phyloP scores from a whole-genome alignment of 2,797 vertebrate species.

The Rachycentron canadum region DNA sequence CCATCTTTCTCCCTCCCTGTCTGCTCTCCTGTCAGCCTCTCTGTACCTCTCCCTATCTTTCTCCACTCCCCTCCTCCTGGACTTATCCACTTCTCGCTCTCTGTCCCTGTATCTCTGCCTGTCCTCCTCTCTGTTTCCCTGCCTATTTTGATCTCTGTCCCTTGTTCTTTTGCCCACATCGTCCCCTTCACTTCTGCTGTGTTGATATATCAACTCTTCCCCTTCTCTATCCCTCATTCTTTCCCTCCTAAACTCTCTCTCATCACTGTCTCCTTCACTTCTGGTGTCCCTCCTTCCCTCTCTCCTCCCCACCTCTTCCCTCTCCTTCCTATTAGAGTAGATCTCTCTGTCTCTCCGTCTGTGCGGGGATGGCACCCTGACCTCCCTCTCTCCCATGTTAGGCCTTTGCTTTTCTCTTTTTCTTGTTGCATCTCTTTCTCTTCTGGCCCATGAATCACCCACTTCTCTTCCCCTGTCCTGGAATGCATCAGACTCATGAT shows the following conservation, averaged over 20 bases:
- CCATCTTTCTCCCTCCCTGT: conserved; percentile 30
- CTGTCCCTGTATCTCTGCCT: conserved; percentile 42
- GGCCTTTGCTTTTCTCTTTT: conserved; percentile 59
- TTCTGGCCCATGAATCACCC: conserved; percentile 53
- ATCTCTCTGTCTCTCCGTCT: conserved; percentile 59
- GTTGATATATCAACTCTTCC: conserved; percentile 54
- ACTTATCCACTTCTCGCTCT: conserved; percentile 50
- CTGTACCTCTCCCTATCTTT: conserved; percentile 36
- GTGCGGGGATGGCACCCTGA: conserved; percentile 44
- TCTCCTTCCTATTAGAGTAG: conserved; percentile 50
- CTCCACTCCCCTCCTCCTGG: conserved; percentile 42
- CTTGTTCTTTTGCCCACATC: conserved; percentile 25
- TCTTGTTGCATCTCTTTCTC: conserved; percentile 59
- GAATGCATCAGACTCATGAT: conserved; percentile 53
- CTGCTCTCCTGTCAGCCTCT: conserved; percentile 34
- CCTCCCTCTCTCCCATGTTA: conserved; percentile 46
- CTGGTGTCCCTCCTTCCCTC: conserved; percentile 68
- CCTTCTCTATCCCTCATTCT: conserved; percentile 50
- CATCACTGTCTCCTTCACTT: conserved; percentile 74
- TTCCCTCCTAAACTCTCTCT: conserved; percentile 67
- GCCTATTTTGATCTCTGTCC: conserved; percentile 50
- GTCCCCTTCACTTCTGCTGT: conserved; percentile 78
- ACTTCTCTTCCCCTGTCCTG: conserved; percentile 64
- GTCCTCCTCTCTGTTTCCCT: conserved; percentile 45
- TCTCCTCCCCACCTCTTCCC: conserved; percentile 40